Percentiles rank a stretch among this genome's conserved stretches.
These are phyloP conservation scores for Pterocles gutturalis DNA, from an alignment of 2,113 vertebrate species.

Conservation along the genomic window DNA sequence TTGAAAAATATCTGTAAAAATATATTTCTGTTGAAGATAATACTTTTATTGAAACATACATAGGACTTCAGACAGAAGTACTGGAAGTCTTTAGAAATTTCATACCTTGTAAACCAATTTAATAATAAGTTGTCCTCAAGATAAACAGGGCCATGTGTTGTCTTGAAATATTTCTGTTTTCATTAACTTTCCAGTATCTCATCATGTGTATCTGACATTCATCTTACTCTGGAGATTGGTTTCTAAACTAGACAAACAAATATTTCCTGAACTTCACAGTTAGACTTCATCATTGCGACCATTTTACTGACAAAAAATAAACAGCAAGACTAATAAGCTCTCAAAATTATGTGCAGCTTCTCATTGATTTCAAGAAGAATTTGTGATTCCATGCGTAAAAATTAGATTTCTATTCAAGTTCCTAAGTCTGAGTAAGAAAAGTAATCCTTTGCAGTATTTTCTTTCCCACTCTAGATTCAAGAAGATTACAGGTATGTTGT, in stretches of 20 bases:
- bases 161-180: not conserved
- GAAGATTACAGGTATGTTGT: not conserved
- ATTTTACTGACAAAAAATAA: not conserved
- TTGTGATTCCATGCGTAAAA: not conserved
- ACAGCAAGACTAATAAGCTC: not conserved
- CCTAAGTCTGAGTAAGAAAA: not conserved
- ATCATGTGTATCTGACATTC: not conserved
- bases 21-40: not conserved
- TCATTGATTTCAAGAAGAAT: not conserved
- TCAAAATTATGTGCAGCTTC: accelerated
- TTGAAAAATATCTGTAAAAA: not conserved
- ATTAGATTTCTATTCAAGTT: not conserved
- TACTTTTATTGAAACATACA: not conserved
- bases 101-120: not conserved
- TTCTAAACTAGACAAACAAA: not conserved
- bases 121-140: not conserved
- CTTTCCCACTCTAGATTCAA: not conserved
- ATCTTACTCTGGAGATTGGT: not conserved
- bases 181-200: not conserved
- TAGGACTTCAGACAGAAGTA: not conserved
- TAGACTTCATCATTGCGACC: not conserved
- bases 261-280: not conserved
- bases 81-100: not conserved
- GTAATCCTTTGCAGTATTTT: not conserved
- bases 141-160: not conserved